These are phyloP conservation scores for Ovibos moschatus DNA, from an alignment of 2,113 vertebrate genomes.

Conservation along the genomic window DNA sequence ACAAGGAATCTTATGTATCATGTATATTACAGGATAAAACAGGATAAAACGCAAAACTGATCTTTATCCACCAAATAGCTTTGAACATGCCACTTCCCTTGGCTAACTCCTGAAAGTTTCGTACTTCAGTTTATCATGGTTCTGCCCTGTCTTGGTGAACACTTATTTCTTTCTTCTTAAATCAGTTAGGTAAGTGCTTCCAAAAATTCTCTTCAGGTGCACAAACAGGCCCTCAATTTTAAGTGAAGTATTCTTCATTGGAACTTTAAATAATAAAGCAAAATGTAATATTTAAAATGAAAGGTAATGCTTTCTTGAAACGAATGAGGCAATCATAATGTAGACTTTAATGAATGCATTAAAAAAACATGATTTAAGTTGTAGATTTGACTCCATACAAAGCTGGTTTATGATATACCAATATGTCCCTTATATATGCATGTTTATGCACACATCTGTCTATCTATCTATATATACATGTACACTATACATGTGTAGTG, in stretches of 20 bases:
- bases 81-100: neutral
- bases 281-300: neutral
- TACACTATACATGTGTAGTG: neutral
- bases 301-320: neutral
- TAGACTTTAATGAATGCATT: neutral
- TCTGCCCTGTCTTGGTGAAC: neutral
- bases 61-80: neutral
- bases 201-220: neutral
- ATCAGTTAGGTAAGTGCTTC: neutral
- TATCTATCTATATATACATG: too few species aligned
- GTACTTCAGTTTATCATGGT: neutral
- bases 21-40: neutral
- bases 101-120: neutral
- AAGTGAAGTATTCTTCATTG: neutral
- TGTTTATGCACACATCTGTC: neutral
- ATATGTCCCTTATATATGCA: neutral
- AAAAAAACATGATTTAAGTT: neutral
- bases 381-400: neutral
- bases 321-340: neutral
- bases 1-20: neutral
- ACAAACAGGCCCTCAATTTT: neutral
- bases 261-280: slow-evolving; percentile 9
- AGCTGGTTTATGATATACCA: neutral
- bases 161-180: neutral
- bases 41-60: neutral